phyloP scores from a whole-genome alignment of 2,888 invertebrate species.

The Protonemura montana region DNA sequence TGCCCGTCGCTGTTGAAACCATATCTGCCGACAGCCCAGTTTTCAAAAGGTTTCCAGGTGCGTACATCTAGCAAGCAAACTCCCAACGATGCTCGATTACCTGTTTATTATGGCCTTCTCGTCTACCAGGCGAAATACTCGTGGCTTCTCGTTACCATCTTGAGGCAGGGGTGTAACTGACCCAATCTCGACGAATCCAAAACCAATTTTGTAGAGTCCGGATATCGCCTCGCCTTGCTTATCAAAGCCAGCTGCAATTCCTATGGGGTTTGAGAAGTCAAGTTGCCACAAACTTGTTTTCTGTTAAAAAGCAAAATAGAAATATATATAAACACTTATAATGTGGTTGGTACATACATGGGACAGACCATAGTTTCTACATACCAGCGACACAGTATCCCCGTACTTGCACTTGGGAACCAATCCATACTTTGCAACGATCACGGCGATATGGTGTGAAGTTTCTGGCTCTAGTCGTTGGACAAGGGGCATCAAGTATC shows the following conservation, averaged over 20 bases:
- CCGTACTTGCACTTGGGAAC: constrained; percentile 67
- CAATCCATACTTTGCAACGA: constrained; percentile 77
- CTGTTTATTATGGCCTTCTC: constrained; percentile 93
- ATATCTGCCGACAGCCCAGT: too few species aligned
- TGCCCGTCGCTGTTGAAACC: constrained; percentile 98
- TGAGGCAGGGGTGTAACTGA: constrained; percentile 95
- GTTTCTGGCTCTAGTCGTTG: constrained; percentile 80
- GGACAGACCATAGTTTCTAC: constrained; percentile 45
- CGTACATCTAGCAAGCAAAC: too few species aligned
- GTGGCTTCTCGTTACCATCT: constrained; percentile 88
- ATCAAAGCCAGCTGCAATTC: constrained; percentile 99
- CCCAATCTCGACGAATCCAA: constrained; percentile 96
- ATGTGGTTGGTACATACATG: not conserved
- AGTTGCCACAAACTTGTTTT: constrained; percentile 75
- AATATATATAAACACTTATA: too few species aligned
- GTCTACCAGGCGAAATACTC: constrained; percentile 86
- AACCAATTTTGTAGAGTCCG: constrained; percentile 84
- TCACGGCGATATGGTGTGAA: constrained; percentile 81
- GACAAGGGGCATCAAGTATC: constrained; percentile 74
- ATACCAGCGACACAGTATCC: constrained; percentile 74
- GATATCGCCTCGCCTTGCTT: constrained; percentile 93
- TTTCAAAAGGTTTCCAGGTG: too few species aligned
- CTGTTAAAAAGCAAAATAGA: constrained; percentile 60
- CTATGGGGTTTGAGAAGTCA: constrained; percentile 86
- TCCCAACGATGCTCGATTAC: constrained; percentile 57